A percentile compares a stretch with the other conserved stretches of the same genome.
phyloP scores from a whole-genome alignment of 2,797 vertebrate species.

The Ibycter americanus region DNA sequence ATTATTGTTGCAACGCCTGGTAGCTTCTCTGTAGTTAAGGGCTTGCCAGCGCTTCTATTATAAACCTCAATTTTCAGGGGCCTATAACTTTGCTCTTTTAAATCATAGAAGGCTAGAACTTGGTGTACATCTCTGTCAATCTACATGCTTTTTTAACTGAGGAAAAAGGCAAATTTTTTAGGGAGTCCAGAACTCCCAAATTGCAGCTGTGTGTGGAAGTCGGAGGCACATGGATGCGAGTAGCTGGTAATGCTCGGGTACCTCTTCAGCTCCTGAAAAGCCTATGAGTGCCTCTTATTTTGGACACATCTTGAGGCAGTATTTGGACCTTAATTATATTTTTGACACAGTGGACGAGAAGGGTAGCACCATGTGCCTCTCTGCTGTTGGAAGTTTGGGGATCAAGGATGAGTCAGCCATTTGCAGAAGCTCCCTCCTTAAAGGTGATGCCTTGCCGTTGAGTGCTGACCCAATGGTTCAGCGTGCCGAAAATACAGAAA shows the following conservation, averaged over 20 bases:
- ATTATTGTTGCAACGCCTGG: constrained; percentile 59
- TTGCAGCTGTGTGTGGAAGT: not conserved
- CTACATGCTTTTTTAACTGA: not conserved
- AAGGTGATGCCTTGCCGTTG: not conserved
- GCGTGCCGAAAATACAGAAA: not conserved
- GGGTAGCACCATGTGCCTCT: not conserved
- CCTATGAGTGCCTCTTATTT: not conserved
- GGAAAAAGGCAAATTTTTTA: not conserved
- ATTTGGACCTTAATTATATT: not conserved
- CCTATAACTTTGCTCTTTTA: constrained; percentile 58
- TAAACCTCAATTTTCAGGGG: constrained; percentile 62
- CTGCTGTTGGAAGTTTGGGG: not conserved
- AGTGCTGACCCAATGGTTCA: not conserved
- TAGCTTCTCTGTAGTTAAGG: constrained; percentile 70
- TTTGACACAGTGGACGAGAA: not conserved
- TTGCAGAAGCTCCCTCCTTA: not conserved
- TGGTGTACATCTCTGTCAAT: constrained; percentile 1
- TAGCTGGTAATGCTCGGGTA: not conserved
- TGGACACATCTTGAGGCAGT: not conserved
- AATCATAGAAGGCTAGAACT: constrained; percentile 41
- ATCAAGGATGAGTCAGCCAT: not conserved
- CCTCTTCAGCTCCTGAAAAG: not conserved
- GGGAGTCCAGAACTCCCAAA: not conserved
- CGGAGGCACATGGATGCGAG: not conserved
- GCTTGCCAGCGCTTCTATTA: constrained; percentile 71